A percentile compares a stretch with the other conserved stretches of the same genome.
Conservation (phyloP, 2,888 invertebrate species). For the Coecobrya sp. region DNA sequence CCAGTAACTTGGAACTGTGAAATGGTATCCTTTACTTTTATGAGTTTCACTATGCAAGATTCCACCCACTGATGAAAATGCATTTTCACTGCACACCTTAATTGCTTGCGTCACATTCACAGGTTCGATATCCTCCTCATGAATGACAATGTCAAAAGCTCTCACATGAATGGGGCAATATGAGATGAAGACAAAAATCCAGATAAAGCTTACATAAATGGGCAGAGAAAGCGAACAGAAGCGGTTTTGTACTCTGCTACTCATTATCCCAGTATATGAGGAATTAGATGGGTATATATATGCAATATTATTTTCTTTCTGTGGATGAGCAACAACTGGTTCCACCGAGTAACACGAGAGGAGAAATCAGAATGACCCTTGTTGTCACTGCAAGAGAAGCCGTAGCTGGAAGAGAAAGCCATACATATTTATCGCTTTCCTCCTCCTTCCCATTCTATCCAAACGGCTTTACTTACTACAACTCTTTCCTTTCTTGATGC, state of each 20-base stretch:
- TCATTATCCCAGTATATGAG: neutral
- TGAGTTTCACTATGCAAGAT: neutral
- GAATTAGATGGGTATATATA: neutral
- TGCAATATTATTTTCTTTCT: neutral
- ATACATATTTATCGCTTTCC: conserved; percentile 36
- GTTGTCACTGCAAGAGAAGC: neutral
- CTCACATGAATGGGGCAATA: neutral
- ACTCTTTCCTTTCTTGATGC: neutral
- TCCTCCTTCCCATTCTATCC: neutral
- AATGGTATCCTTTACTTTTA: neutral
- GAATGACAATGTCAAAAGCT: neutral
- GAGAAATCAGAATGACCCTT: conserved; percentile 40
- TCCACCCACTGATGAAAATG: neutral
- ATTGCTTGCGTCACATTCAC: neutral
- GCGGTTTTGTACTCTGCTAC: neutral
- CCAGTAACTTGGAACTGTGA: conserved; percentile 46
- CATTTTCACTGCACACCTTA: conserved; percentile 59
- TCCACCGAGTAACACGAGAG: neutral
- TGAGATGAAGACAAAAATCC: neutral
- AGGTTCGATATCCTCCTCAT: neutral
- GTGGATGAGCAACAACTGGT: conserved; percentile 15
- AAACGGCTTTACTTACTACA: neutral
- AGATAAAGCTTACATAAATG: neutral
- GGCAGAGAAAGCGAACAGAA: neutral
- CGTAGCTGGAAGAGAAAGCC: neutral